Percentiles rank a stretch among this genome's conserved stretches.
These are phyloP conservation scores for Xenopus petersii DNA, from an alignment of 2,797 vertebrate genomes.

Conservation along the genomic window DNA sequence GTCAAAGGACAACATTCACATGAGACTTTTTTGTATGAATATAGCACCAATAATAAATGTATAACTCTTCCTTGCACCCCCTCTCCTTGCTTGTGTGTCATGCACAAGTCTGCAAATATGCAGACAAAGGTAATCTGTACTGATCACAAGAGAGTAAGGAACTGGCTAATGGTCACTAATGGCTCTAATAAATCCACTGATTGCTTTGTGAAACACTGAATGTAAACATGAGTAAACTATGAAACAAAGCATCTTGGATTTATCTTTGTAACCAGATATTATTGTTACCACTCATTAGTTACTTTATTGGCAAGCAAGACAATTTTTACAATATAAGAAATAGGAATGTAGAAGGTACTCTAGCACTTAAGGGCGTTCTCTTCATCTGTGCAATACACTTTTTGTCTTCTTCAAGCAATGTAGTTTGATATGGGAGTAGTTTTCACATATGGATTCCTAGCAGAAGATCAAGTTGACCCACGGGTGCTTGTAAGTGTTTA, in stretches of 20 bases:
- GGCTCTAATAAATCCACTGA: neutral
- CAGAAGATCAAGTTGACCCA: no score
- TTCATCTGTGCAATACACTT: neutral
- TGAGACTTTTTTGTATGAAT: conserved; percentile 2
- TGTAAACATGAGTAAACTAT: neutral
- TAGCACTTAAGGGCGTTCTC: neutral
- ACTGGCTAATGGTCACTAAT: conserved; percentile 6
- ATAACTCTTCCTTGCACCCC: neutral
- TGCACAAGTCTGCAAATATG: neutral
- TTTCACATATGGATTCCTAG: no score
- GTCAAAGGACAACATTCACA: conserved; percentile 3
- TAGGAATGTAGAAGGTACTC: neutral
- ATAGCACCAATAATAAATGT: conserved; percentile 38
- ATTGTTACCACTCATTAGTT: neutral
- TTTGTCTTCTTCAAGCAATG: no score
- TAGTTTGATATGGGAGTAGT: no score
- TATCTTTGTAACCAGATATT: neutral
- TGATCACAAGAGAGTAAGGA: neutral
- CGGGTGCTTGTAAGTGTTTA: no score
- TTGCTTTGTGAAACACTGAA: neutral
- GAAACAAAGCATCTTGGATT: neutral
- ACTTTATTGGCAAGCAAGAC: neutral
- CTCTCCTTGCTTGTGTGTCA: neutral
- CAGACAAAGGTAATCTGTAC: neutral
- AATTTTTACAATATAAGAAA: no score